phyloP scores from a whole-genome alignment of 1,140 invertebrate species.

The Papilio glaucus region DNA sequence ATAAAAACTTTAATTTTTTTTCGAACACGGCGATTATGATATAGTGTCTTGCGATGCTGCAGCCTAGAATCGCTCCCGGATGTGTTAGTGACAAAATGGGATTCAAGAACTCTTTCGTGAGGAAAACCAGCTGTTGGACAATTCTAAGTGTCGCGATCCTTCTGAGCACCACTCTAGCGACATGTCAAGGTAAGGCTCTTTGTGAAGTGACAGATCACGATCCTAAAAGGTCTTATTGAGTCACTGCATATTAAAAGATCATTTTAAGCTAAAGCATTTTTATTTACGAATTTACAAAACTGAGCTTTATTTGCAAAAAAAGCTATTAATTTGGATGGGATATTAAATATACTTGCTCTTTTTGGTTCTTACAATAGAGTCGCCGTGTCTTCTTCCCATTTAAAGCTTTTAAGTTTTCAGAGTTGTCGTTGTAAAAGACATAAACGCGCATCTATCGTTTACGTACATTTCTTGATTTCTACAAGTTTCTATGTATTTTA shows the following conservation, averaged over 20 bases:
- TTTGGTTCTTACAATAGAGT: constrained; percentile 14
- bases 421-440: constrained; percentile 48
- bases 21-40: constrained; percentile 50
- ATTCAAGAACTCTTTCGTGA: constrained; percentile 39
- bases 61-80: constrained; percentile 62
- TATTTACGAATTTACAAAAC: too few species aligned
- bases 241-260: too few species aligned
- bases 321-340: too few species aligned
- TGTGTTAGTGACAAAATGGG: constrained; percentile 55
- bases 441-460: constrained; percentile 50
- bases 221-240: constrained; percentile 3
- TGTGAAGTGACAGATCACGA: constrained; percentile 43
- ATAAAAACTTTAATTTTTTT: constrained; percentile 35
- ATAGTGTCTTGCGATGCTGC: constrained; percentile 71
- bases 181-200: constrained; percentile 73
- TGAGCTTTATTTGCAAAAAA: too few species aligned
- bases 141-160: constrained; percentile 54
- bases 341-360: too few species aligned
- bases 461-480: background rate
- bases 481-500: background rate
- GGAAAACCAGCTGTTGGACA: constrained; percentile 45
- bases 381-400: constrained; percentile 10
- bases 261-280: too few species aligned
- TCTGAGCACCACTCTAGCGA: constrained; percentile 55
- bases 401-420: constrained; percentile 43